Evolutionary conservation across 2,888 invertebrate genomes (phyloP), one percentile per base, ranked within the genome.

Genomic region (Epirrhoe alternata): DNA sequence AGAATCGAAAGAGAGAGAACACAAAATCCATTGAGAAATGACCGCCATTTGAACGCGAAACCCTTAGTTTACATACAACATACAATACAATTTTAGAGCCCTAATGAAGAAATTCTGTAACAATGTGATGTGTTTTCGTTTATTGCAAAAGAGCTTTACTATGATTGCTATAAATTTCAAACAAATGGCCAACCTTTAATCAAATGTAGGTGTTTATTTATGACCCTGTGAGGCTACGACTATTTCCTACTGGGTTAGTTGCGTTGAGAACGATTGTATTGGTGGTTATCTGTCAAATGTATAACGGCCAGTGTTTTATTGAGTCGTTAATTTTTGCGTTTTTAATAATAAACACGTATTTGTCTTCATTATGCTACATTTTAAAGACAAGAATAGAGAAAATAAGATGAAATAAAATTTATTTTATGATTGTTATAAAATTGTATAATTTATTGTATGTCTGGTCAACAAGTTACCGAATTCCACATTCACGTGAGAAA

Each of bases 191-290:
- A 42, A 64, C 67, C 63, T 71, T 66, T 52, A 42, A 62, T 60
- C 33, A 70, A 74, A 72, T 73, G 85, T 86, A 78, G 86, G 87
- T 70, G 85, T 83, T 73, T 77, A 74, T 84, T 86, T 84, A 81
- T 74, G 77, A 78, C 77, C 68, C 76, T 80, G 82, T 76, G 81
- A 74, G 72, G 79, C 79, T 80, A 81, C 80, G 79, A 82, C 79
- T 80, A 80, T 83, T 80, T 79, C 81, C 79, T 82, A 80, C 80
- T 74, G 45, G 75, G 78, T 84, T 81, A 79, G 83, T 72, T 78
- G 69, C 74, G 74, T 45, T 53, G 35, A 79, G 77, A 84, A 81
- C 78, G 77, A 78, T 79, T 72, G 45, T 30, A 33, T 57, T 77
- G 66, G 74, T 77, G 68, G 75, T 78, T 77, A 71, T 70, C 72